phyloP scores from a whole-genome alignment of 2,113 vertebrate genomes.

The Barbus barbus region DNA sequence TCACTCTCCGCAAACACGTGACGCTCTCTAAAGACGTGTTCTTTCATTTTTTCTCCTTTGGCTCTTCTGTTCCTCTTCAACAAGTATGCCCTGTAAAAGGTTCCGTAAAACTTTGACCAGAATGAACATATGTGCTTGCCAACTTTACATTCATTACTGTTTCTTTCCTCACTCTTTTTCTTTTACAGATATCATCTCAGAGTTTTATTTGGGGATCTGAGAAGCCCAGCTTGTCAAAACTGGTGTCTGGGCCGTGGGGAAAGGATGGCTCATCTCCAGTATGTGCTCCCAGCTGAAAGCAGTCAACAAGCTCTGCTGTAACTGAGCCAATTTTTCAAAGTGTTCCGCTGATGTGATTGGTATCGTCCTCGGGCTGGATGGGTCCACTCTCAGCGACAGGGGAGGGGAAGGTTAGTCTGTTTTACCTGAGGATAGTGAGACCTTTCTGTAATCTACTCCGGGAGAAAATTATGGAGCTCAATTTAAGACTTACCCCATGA shows the following conservation, averaged over 20 bases:
- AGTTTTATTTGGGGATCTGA: slow-evolving; percentile 33
- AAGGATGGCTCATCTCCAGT: slow-evolving; percentile 41
- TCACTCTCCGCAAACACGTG: slow-evolving; percentile 53
- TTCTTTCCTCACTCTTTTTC: not conserved
- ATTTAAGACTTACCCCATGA: slow-evolving; percentile 81
- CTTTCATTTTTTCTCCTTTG: no score
- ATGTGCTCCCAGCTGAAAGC: slow-evolving; percentile 26
- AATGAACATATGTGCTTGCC: not conserved
- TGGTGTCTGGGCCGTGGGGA: slow-evolving; percentile 3
- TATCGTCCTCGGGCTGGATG: slow-evolving; percentile 59
- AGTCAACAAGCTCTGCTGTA: slow-evolving; percentile 45
- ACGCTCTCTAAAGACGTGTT: slow-evolving; percentile 28
- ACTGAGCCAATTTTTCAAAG: slow-evolving; percentile 45
- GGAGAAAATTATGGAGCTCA: slow-evolving; percentile 75
- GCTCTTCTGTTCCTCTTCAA: no score
- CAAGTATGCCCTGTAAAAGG: no score
- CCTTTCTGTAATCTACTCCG: slow-evolving; percentile 76
- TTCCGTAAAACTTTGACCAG: not conserved
- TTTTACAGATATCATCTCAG: slow-evolving; percentile 10
- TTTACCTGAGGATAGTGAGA: slow-evolving; percentile 76
- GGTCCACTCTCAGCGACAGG: slow-evolving; percentile 22
- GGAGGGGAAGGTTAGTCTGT: slow-evolving; percentile 54
- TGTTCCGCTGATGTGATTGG: slow-evolving; percentile 50
- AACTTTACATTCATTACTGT: not conserved
- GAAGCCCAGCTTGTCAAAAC: slow-evolving; percentile 16